Conservation (phyloP, 2,888 invertebrate genomes). For the Eupeodes latifasciatus region DNA sequence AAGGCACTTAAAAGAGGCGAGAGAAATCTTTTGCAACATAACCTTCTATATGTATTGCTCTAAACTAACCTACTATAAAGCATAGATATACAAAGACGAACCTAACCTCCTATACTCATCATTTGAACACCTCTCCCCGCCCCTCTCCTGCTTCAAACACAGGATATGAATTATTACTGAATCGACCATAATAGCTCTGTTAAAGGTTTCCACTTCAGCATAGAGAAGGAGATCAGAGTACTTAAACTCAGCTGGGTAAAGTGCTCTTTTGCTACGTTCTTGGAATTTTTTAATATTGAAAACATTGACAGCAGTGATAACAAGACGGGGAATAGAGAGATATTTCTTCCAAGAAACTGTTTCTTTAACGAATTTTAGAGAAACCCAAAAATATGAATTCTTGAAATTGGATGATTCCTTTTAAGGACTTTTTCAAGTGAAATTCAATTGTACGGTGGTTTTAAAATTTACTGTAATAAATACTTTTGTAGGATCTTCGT, state of each 20-base stretch:
- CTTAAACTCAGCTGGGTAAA: constrained; percentile 66
- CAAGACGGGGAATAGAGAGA: not conserved
- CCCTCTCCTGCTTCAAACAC: not conserved
- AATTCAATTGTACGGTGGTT: too few relatives aligned
- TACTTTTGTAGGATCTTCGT: too few relatives aligned
- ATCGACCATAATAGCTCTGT: constrained; percentile 71
- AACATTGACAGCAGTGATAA: constrained; percentile 1
- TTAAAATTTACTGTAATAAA: too few relatives aligned
- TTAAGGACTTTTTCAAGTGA: too few relatives aligned
- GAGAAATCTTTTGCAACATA: constrained; percentile 32
- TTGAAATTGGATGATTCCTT: too few relatives aligned
- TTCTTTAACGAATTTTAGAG: too few relatives aligned
- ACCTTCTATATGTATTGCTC: not conserved
- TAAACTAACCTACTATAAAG: not conserved
- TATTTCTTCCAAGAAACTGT: too few relatives aligned
- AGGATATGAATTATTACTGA: constrained; percentile 76
- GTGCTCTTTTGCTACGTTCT: constrained; percentile 30
- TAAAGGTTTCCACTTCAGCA: constrained; percentile 59
- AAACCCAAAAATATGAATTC: too few relatives aligned
- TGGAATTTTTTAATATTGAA: constrained; percentile 10
- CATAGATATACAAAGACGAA: not conserved
- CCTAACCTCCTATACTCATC: not conserved
- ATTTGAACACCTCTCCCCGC: not conserved
- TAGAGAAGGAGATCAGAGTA: constrained; percentile 59
- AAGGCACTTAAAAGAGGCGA: constrained; percentile 46